These are phyloP conservation scores for Quadriops clusia DNA, from an alignment of 2,888 invertebrate species.

Conservation along the genomic window DNA sequence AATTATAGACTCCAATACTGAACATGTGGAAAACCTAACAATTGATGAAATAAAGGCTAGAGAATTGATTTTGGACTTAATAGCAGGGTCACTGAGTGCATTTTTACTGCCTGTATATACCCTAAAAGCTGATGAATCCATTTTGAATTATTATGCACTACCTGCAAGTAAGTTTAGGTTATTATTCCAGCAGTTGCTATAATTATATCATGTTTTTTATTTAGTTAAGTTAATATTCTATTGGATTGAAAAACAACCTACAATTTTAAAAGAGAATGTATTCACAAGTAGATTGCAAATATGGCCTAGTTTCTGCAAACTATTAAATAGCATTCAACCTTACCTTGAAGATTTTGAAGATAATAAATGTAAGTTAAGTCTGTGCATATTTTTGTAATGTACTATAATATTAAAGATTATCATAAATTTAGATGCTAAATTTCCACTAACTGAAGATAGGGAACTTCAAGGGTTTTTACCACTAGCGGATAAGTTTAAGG, in stretches of 20 bases:
- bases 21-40: constrained; percentile 40
- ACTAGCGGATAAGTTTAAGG: constrained; percentile 46
- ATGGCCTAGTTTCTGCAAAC: constrained; percentile 67
- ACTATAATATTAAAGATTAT: background rate
- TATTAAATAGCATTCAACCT: constrained; percentile 54
- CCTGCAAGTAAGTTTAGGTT: constrained; percentile 46
- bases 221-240: constrained; percentile 64
- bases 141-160: constrained; percentile 53
- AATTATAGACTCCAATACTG: constrained; percentile 39
- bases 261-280: constrained; percentile 40
- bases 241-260: constrained; percentile 52
- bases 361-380: constrained; percentile 41
- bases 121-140: constrained; percentile 48
- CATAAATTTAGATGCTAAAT: constrained; percentile 41
- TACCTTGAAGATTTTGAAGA: constrained; percentile 39
- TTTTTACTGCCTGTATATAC: constrained; percentile 59
- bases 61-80: constrained; percentile 47
- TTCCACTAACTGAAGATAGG: constrained; percentile 67
- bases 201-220: constrained; percentile 23
- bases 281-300: constrained; percentile 53
- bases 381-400: constrained; percentile 9
- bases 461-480: constrained; percentile 72
- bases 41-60: constrained; percentile 47
- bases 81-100: constrained; percentile 54
- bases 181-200: too few relatives aligned